phyloP scores from a whole-genome alignment of 2,113 vertebrate species.

The pig (Sus scrofa) region DNA sequence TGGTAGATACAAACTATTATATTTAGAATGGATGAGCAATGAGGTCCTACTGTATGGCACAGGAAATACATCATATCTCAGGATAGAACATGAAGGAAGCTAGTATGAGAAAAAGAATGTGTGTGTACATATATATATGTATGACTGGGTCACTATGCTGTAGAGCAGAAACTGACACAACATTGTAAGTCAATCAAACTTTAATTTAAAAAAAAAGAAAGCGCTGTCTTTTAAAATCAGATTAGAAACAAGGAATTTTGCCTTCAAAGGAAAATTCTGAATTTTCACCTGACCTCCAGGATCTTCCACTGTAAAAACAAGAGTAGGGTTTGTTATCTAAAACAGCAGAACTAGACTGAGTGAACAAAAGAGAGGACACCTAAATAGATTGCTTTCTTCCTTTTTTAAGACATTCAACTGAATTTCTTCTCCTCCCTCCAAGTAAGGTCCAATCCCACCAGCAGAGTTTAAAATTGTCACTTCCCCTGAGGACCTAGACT shows the following conservation, averaged over 20 bases:
- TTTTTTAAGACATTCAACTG: background rate
- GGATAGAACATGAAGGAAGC: no score
- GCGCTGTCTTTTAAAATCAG: background rate
- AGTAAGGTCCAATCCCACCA: slow-evolving; percentile 4
- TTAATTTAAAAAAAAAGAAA: background rate
- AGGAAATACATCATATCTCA: no score
- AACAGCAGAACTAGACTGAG: background rate
- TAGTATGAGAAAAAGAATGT: no score
- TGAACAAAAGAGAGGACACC: background rate
- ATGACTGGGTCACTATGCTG: no score
- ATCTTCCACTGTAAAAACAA: background rate
- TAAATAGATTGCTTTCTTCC: background rate
- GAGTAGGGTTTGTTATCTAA: background rate
- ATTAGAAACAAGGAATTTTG: background rate
- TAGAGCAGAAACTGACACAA: no score
- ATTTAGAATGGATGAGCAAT: no score
- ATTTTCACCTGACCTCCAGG: background rate
- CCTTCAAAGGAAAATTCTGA: background rate
- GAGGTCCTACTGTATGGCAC: no score
- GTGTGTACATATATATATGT: no score
- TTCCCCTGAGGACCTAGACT: slow-evolving; percentile 49
- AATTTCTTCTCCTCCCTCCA: slow-evolving; percentile 21
- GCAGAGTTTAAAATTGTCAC: slow-evolving; percentile 35
- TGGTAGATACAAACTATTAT: no score
- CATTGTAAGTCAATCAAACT: no score